Percentiles rank a stretch among this genome's conserved stretches.
Conservation (phyloP, 2,888 invertebrate species). For the Dexiosoma caninum region DNA sequence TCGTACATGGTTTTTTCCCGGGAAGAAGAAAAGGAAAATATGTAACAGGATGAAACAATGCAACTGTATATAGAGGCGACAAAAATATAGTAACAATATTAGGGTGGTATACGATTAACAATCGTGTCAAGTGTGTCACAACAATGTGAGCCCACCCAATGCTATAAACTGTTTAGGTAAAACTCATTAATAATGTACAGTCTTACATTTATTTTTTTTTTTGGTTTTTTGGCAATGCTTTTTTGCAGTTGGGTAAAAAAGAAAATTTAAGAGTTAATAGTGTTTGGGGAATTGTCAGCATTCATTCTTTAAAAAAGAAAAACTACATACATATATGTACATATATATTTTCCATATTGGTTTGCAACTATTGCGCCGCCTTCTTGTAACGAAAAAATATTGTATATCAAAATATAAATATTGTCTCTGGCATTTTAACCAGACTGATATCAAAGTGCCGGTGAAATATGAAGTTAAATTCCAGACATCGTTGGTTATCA, state of each 20-base stretch:
- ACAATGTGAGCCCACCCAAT: background rate
- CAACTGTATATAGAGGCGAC: conserved; percentile 16
- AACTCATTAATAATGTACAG: conserved; percentile 60
- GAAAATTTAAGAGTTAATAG: conserved; percentile 23
- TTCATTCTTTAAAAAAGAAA: background rate
- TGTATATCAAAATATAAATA: conserved; percentile 26
- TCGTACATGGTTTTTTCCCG: conserved; percentile 7
- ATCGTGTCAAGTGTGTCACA: background rate
- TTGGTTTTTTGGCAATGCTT: background rate
- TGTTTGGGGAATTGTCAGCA: conserved; percentile 52
- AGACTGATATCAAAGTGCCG: conserved; percentile 5
- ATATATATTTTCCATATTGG: background rate
- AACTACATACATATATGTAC: too few species aligned
- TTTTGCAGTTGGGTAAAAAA: background rate
- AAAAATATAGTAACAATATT: conserved; percentile 11
- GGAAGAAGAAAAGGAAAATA: conserved; percentile 16
- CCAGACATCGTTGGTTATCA: background rate
- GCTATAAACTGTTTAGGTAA: conserved; percentile 40
- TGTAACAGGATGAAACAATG: background rate
- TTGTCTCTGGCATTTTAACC: conserved; percentile 42
- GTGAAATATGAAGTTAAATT: conserved; percentile 3
- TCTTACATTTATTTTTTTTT: conserved; percentile 22
- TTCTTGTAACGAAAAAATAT: background rate
- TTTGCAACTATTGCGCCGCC: background rate
- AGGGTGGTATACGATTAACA: background rate